Conservation (phyloP, 2,888 invertebrate genomes). For the Dryococelus australis region DNA sequence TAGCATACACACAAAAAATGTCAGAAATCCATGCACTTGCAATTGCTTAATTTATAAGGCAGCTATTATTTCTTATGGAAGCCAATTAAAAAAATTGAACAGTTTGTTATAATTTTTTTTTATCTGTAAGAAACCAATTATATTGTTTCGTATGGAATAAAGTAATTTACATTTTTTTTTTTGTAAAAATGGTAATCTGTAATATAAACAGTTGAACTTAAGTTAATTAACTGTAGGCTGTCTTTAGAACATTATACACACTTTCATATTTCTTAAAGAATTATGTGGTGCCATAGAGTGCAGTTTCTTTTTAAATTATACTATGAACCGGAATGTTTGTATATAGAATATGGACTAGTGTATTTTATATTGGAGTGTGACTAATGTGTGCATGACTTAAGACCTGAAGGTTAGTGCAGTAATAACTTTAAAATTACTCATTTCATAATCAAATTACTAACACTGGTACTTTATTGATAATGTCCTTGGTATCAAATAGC, state of each 20-base stretch:
- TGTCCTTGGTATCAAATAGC: not conserved
- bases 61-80: too few species aligned
- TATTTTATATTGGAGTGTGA: not conserved
- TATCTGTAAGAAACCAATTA: too few species aligned
- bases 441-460: constrained; percentile 1
- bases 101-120: too few species aligned
- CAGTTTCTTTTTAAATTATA: not conserved
- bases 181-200: too few species aligned
- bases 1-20: too few species aligned
- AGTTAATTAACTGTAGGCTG: too few species aligned
- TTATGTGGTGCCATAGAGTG: constrained; percentile 8
- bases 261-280: not conserved
- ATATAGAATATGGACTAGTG: not conserved
- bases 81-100: too few species aligned
- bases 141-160: too few species aligned
- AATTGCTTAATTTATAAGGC: too few species aligned
- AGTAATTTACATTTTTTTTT: too few species aligned
- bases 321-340: not conserved
- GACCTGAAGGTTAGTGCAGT: not conserved
- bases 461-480: not conserved
- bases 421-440: not conserved
- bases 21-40: too few species aligned
- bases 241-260: not conserved
- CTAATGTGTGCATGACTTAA: constrained; percentile 16
- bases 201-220: not conserved